Evolutionary conservation across 2,888 invertebrate genomes (phyloP), one percentile per base, ranked within the genome.

Genomic region (Harpalus rubripes): DNA sequence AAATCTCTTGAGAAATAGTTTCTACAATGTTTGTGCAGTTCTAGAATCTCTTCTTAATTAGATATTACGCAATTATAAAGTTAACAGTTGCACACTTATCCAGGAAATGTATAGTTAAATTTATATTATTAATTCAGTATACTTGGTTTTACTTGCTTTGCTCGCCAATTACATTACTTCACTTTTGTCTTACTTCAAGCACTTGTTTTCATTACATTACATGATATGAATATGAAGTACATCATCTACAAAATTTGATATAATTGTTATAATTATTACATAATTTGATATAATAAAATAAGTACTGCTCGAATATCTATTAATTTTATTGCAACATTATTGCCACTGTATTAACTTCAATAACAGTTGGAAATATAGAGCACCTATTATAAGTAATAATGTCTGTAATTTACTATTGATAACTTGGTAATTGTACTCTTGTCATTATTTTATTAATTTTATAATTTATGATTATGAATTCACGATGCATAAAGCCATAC

Each of bases 1-100:
- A 78, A 78, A 78, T 78, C 78, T 78, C 78, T 78, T 59, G 78
- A 78, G 78, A 78, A 78, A 78, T 78, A 78, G 78, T 78, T 78
- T 78, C 58, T 52, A 58, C 78, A 78, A 78, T 78, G 59, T 78
- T 78, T 78, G 78, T 26, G 78, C 59, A 78, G 78, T 78, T 78
- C n/a, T 22, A 58, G 78, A 59, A 78, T 78, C 78, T 78, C 78
- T 78, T 78, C 78, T 58, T 78, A 78, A 78, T 78, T 78, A 78
- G 78, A 78, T 78, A 78, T 78, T 78, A 78, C 78, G 78, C 26
- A 78, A 78, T 78, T 78, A 78, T 78, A 58, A 78, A 78, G 78
- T 78, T 78, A 22, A 59, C 78, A 58, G 78, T 78, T 78, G 59
- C 59, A 78, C 58, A 78, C 59, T 78, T 78, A 78, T 78, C 58